These are phyloP conservation scores for Darevskia mixta DNA, from an alignment of 2,797 vertebrate genomes.

Conservation along the genomic window DNA sequence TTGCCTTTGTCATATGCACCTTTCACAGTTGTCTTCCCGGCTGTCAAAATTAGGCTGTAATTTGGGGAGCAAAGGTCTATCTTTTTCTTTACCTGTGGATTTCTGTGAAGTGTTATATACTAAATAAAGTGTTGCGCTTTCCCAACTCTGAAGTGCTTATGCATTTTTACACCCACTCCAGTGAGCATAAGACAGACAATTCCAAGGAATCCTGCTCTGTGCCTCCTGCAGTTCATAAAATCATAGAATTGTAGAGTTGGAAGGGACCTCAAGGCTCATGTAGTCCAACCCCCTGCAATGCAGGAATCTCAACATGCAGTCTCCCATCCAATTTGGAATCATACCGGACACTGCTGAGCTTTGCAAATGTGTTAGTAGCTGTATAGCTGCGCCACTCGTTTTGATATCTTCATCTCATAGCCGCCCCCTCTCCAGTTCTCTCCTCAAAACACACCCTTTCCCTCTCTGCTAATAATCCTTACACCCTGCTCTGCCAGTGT, in stretches of 20 bases:
- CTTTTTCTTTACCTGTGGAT: background rate
- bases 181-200: background rate
- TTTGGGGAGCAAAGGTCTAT: background rate
- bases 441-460: constrained; percentile 31
- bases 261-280: too few species aligned
- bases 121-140: background rate
- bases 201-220: background rate
- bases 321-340: too few species aligned
- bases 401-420: constrained; percentile 1
- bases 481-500: constrained; percentile 29
- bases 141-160: background rate
- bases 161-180: background rate
- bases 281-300: too few species aligned
- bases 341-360: too few species aligned
- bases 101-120: background rate
- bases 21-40: background rate
- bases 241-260: too few species aligned
- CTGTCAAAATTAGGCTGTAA: background rate
- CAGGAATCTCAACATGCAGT: too few species aligned
- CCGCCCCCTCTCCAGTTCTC: background rate
- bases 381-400: background rate
- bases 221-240: background rate
- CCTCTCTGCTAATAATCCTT: constrained; percentile 19
- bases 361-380: too few species aligned
- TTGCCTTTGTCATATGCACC: background rate